Evolutionary conservation across 2,113 vertebrate species (phyloP), one percentile per base, ranked within the genome.

Genomic region (Eonycteris spelaea): DNA sequence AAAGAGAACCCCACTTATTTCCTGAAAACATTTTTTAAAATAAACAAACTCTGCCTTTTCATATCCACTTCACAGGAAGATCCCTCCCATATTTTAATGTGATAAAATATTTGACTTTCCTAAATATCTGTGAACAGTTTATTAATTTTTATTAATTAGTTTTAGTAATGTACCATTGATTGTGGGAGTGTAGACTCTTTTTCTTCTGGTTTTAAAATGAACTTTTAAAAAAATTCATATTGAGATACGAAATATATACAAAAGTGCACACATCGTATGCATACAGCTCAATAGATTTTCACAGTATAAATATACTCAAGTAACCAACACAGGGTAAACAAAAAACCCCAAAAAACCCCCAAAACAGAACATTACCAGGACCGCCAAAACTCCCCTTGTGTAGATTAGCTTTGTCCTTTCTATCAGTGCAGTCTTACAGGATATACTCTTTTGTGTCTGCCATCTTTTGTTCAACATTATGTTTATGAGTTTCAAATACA

Each of bases 1-100:
- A 84, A 97, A 88, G 90, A 94, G 80, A 92, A 90, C 63, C 14
- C n/a, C 38, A 43, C 59, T 94, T 96, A 86, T 68, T 95, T 85
- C 57, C 38, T 91, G 43, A 16, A 95, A 95, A 82, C 86, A 96
- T 13, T 38, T 80, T 77, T 86, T 82, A 78, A 85, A 83, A 87
- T 70, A 86, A 92, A 90, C 19, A 87, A 94, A 77, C 7, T 0
- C 18, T 88, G 55, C 15, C 14, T 93, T 86, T 88, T 82, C 18
- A 71, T 85, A 35, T 63, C 35, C 33, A 68, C 63, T 79, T 87
- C 77, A 59, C 18, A 82, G 51, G 35, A 71, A 94, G 35, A 82
- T 19, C 11, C 35, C 33, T 24, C 9, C 53, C 21, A 73, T 67
- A 59, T 78, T 90, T 93, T 91, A 77, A 78, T 38, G 73, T 67